These are phyloP conservation scores for Leptodactylus fallax DNA, from an alignment of 2,797 vertebrate genomes.

Conservation along the genomic window DNA sequence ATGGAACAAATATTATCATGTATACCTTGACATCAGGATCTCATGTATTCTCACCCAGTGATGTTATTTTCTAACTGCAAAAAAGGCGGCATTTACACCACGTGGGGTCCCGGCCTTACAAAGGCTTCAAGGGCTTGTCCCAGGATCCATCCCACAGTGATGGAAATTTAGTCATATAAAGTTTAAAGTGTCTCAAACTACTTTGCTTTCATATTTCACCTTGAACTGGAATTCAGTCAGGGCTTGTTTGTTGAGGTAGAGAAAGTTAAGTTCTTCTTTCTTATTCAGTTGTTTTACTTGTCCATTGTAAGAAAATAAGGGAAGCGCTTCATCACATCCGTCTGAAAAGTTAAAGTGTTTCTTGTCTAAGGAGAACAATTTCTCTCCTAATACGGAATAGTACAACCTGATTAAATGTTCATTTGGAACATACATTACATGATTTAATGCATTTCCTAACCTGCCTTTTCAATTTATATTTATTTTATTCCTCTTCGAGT, in stretches of 20 bases:
- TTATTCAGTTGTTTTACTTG: slow-evolving; percentile 11
- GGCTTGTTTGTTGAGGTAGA: neutral
- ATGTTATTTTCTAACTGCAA: no score
- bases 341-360: slow-evolving; percentile 55
- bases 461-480: slow-evolving; percentile 61
- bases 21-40: no score
- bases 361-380: slow-evolving; percentile 55
- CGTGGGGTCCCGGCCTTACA: no score
- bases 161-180: no score
- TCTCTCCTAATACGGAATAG: slow-evolving; percentile 52
- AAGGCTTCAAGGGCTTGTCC: no score
- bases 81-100: no score
- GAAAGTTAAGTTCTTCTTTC: slow-evolving; percentile 7
- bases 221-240: neutral
- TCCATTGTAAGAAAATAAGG: slow-evolving; percentile 49
- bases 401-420: slow-evolving; percentile 62
- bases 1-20: no score
- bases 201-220: neutral
- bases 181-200: neutral
- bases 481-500: slow-evolving; percentile 61
- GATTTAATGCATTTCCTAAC: slow-evolving; percentile 64
- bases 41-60: no score
- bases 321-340: slow-evolving; percentile 23
- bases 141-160: no score
- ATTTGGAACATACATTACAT: slow-evolving; percentile 64